Percentiles rank a stretch among this genome's conserved stretches.
phyloP scores from a whole-genome alignment of 2,888 invertebrate species.

The Nomada lathburiana region DNA sequence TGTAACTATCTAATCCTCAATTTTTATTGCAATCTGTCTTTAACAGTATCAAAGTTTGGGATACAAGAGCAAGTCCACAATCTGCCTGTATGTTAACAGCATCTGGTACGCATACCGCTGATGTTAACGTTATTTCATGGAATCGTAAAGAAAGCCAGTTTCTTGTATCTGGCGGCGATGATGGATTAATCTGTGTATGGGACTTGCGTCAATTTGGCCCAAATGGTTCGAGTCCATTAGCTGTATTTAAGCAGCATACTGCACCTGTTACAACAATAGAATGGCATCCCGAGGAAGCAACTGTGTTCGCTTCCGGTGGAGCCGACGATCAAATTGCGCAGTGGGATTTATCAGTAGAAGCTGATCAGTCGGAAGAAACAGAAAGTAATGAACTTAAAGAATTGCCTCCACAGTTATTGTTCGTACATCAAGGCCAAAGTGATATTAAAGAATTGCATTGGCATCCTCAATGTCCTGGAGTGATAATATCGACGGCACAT shows the following conservation, averaged over 20 bases:
- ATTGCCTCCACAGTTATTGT: constrained; percentile 97
- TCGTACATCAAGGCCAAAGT: constrained; percentile 98
- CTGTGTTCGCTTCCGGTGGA: constrained; percentile 96
- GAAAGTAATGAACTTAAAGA: constrained; percentile 84
- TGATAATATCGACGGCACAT: constrained; percentile 96
- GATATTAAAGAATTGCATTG: constrained; percentile 99
- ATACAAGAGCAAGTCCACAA: constrained; percentile 92
- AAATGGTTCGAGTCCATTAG: constrained; percentile 90
- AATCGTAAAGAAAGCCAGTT: constrained; percentile 92
- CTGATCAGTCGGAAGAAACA: constrained; percentile 88
- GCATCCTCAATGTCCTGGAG: constrained; percentile 98
- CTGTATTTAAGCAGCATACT: constrained; percentile 97
- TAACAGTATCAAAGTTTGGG: constrained; percentile 96
- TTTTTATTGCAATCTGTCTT: constrained; percentile 14
- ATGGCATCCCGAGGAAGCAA: constrained; percentile 97
- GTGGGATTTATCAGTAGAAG: constrained; percentile 98
- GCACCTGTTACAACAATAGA: constrained; percentile 97
- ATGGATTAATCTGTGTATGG: constrained; percentile 97
- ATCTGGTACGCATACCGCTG: constrained; percentile 93
- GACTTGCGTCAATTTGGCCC: constrained; percentile 94
- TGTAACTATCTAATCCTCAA: neutral
- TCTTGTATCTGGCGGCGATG: constrained; percentile 93
- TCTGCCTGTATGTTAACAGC: constrained; percentile 97
- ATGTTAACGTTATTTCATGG: constrained; percentile 99
- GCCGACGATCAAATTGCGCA: constrained; percentile 98